A percentile compares a stretch with the other conserved stretches of the same genome.
phyloP scores from a whole-genome alignment of 2,888 invertebrate genomes.

The Ecliptopera silaceata region DNA sequence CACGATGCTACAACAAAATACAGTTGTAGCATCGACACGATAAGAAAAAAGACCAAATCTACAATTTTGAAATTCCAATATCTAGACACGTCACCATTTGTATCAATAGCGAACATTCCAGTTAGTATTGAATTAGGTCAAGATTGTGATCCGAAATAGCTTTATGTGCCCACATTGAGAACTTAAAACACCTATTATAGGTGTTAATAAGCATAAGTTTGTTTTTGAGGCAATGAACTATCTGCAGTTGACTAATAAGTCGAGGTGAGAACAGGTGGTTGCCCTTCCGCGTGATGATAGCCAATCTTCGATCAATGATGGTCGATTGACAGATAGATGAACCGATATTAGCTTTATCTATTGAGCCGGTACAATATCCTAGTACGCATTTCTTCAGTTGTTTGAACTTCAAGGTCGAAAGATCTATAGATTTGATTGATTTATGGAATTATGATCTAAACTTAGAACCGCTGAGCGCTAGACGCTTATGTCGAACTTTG shows the following conservation, averaged over 20 bases:
- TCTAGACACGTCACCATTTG: background rate
- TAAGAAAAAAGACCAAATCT: background rate
- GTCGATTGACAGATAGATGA: conserved; percentile 20
- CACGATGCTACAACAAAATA: too few relatives aligned
- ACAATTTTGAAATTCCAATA: background rate
- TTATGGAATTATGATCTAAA: conserved; percentile 7
- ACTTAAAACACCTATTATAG: background rate
- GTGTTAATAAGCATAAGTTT: background rate
- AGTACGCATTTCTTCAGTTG: background rate
- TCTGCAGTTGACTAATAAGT: conserved; percentile 5
- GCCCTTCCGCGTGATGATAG: conserved; percentile 24
- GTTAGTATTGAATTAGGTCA: conserved; percentile 26
- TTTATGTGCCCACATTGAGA: background rate
- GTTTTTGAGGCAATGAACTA: conserved; percentile 16
- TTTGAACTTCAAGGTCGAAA: conserved; percentile 11
- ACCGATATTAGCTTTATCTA: background rate
- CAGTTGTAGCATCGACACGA: too few relatives aligned
- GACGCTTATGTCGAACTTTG: background rate
- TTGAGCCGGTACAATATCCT: background rate
- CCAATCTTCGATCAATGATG: conserved; percentile 23
- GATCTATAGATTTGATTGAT: conserved; percentile 1
- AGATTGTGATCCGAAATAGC: conserved; percentile 25
- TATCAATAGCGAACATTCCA: conserved; percentile 1
- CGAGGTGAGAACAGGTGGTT: conserved; percentile 20
- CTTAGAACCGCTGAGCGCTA: background rate